Base-by-base conservation (phyloP, 2,113 vertebrate genomes). In the Gavialis gangeticus region DNA sequence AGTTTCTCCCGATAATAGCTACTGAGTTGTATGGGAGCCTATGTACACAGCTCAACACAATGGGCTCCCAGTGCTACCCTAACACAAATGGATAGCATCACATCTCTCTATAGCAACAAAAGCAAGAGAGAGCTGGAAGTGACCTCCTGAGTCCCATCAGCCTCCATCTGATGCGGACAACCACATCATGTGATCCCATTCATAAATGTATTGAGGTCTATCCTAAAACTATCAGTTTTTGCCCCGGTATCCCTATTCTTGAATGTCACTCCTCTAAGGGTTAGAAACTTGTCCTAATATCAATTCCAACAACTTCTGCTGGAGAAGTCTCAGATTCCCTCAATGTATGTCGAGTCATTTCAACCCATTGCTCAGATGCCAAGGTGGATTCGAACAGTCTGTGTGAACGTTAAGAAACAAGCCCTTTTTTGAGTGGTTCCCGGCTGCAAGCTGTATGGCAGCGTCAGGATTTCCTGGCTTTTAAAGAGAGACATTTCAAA, bases 391-490 rank as follows among this genome's bases (percentile, higher is more conserved):
- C 55, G 55, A 77, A 81, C 55, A 92, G 54, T 80, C 28, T 2
- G n/a, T 60, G 56, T 58, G 66, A 87, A 81, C 64, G 24, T 78
- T 30, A 93, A 1, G 76, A 62, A 90, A 91, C 75, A 84, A 89
- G 75, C 71, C 87, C 85, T 2, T 11, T 1, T 75, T 62, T 0
- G 7, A 75, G 82, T 1, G 6, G 78, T 79, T 46, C 46, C 46
- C 0, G 0, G 75, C 69, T 8, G 0, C 2, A 67, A 75, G 25
- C 11, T 73, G 79, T 4, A 1, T 3, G 7, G 83, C 55, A 54
- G 30, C 6, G 11, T 3, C 13, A 7, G 28, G 46, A 37, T 28
- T 30, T 16, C n/a, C 24, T 27, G 21, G 30, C 58, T 84, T 71
- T 46, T 30, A 46, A 21, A 64, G 24, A 15, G 85, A 77, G 84